phyloP scores from a whole-genome alignment of 2,113 vertebrate species.

The Pristiophorus japonicus region DNA sequence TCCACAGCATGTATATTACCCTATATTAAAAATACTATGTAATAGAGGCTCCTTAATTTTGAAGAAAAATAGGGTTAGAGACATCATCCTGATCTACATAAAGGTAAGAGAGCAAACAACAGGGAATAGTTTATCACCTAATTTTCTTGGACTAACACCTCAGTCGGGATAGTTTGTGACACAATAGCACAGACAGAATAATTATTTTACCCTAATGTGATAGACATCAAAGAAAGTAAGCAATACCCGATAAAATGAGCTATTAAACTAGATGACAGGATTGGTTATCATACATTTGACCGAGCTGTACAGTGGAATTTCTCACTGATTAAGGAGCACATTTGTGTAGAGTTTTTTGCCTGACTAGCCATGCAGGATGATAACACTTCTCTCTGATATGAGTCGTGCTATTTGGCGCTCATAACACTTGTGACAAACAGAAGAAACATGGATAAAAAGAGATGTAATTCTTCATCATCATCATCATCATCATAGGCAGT shows the following conservation, averaged over 20 bases:
- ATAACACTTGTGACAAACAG: neutral
- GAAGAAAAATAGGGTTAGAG: neutral
- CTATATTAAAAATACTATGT: neutral
- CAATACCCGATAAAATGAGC: neutral
- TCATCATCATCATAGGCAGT: too few relatives aligned
- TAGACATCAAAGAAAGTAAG: neutral
- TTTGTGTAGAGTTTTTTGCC: neutral
- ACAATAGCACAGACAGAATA: neutral
- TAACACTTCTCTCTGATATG: neutral
- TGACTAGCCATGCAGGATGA: neutral
- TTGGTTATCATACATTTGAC: neutral
- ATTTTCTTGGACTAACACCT: too few relatives aligned
- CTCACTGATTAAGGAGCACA: neutral
- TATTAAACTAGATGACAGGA: neutral
- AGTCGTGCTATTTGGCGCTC: neutral
- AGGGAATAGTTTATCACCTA: too few relatives aligned
- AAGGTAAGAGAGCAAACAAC: too few relatives aligned
- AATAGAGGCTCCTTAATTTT: neutral
- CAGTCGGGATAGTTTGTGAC: neutral
- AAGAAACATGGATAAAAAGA: neutral
- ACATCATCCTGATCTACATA: neutral
- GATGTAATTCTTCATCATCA: too few relatives aligned
- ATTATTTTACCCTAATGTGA: neutral
- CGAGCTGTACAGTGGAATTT: neutral
- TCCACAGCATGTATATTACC: neutral